These are phyloP conservation scores for Luffia ferchaultella DNA, from an alignment of 2,888 invertebrate species.

Conservation along the genomic window DNA sequence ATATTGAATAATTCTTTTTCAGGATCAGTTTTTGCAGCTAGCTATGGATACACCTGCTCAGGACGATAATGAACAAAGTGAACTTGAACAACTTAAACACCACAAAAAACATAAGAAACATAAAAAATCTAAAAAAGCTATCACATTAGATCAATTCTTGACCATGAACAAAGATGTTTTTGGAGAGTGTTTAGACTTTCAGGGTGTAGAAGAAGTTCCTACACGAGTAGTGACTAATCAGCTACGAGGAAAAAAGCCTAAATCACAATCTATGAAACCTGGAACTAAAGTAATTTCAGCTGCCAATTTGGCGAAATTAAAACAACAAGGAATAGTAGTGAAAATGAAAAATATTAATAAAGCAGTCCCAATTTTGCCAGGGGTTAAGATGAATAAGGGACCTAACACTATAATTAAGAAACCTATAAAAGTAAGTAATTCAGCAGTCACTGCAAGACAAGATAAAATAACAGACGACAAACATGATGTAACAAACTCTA, in stretches of 20 bases:
- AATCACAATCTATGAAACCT: conserved; percentile 8
- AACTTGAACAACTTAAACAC: conserved; percentile 17
- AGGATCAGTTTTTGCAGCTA: conserved; percentile 47
- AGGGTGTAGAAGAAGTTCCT: conserved; percentile 56
- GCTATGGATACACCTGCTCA: conserved; percentile 35
- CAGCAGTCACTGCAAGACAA: background rate
- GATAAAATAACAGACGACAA: conserved; percentile 15
- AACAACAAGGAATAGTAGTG: conserved; percentile 46
- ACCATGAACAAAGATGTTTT: conserved; percentile 60
- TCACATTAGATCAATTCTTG: conserved; percentile 54
- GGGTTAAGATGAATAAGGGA: background rate
- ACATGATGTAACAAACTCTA: conserved; percentile 15
- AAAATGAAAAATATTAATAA: conserved; percentile 30
- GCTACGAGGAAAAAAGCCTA: conserved; percentile 26
- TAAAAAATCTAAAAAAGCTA: conserved; percentile 54
- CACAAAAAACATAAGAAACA: conserved; percentile 53
- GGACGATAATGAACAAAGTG: conserved; percentile 13
- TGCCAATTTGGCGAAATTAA: conserved; percentile 40
- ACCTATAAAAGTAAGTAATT: background rate
- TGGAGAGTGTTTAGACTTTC: conserved; percentile 50
- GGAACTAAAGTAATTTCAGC: conserved; percentile 22
- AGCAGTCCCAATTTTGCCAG: conserved; percentile 10
- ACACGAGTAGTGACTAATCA: conserved; percentile 41
- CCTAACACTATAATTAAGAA: background rate
- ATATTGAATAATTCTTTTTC: conserved; percentile 18